These are phyloP conservation scores for Otolemur garnettii DNA, from an alignment of 2,113 vertebrate species.

Conservation along the genomic window DNA sequence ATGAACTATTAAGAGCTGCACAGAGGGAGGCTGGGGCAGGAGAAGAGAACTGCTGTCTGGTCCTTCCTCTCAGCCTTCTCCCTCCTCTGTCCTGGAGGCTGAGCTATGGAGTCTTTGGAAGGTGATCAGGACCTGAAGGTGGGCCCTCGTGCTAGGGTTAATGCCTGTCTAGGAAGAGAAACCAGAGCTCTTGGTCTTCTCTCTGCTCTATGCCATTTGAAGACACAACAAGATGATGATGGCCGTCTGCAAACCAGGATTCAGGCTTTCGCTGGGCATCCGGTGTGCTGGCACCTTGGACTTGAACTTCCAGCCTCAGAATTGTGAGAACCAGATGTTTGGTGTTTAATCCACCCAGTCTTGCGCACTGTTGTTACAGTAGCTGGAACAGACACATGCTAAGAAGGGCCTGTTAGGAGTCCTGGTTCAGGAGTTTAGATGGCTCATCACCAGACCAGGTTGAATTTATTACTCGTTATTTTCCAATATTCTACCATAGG, in stretches of 20 bases:
- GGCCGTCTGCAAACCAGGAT: not conserved
- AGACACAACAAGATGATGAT: not conserved
- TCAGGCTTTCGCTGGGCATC: not conserved
- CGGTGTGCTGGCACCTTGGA: not conserved
- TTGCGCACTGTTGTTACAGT: not conserved
- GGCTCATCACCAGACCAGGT: not conserved
- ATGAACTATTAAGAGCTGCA: not conserved
- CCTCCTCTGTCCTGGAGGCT: not conserved
- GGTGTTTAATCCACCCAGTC: not conserved
- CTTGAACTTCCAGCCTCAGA: not conserved
- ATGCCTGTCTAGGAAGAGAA: not conserved
- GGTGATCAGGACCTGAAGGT: no score
- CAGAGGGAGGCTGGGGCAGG: not conserved
- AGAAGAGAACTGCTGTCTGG: not conserved
- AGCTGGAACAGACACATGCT: not conserved
- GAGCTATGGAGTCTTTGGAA: not conserved
- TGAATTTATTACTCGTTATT: not conserved
- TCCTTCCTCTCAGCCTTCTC: not conserved
- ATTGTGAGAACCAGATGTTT: not conserved
- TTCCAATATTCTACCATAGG: not conserved
- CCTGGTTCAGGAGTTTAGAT: not conserved
- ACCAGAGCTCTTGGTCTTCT: not conserved
- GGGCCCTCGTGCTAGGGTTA: not conserved
- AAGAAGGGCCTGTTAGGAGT: not conserved
- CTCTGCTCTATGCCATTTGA: not conserved